Evolutionary conservation across 2,113 vertebrate species (phyloP).

Genomic region (Salvelinus namaycush): DNA sequence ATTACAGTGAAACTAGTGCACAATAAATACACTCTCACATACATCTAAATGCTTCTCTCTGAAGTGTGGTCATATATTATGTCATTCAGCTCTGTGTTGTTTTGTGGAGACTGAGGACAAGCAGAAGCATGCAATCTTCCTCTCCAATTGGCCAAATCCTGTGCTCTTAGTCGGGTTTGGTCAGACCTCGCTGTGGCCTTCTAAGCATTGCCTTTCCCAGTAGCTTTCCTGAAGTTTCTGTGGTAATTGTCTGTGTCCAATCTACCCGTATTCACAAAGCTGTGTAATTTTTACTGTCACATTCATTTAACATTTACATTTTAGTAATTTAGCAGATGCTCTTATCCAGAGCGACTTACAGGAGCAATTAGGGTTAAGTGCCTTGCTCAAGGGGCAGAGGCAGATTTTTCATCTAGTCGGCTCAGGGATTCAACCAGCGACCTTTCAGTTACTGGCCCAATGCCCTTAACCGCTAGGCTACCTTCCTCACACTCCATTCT

Average conservation of each 20-base stretch:
- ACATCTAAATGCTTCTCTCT: not conserved
- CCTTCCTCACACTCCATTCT: too few relatives aligned
- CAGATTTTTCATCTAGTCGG: too few relatives aligned
- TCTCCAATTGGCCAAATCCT: slow-evolving; percentile 9
- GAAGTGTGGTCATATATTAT: slow-evolving; percentile 25
- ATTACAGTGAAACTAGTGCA: too few relatives aligned
- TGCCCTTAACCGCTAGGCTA: too few relatives aligned
- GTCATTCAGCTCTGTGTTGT: slow-evolving; percentile 20
- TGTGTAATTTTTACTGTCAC: not conserved
- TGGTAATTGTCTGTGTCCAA: not conserved
- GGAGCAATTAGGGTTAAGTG: too few relatives aligned
- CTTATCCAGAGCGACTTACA: too few relatives aligned
- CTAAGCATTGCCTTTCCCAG: not conserved
- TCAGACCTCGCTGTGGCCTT: not conserved
- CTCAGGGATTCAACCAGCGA: too few relatives aligned
- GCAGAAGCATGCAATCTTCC: slow-evolving; percentile 25
- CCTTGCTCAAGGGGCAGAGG: too few relatives aligned
- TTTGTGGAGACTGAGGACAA: slow-evolving; percentile 29
- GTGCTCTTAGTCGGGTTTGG: not conserved
- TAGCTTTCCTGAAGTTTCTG: not conserved
- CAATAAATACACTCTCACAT: too few relatives aligned
- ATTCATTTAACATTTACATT: not conserved
- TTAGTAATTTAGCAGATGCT: too few relatives aligned
- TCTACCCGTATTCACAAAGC: not conserved
- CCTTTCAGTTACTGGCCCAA: too few relatives aligned